Evolutionary conservation across 1,140 invertebrate genomes (phyloP).

Genomic region (Heliconius hewitsoni): DNA sequence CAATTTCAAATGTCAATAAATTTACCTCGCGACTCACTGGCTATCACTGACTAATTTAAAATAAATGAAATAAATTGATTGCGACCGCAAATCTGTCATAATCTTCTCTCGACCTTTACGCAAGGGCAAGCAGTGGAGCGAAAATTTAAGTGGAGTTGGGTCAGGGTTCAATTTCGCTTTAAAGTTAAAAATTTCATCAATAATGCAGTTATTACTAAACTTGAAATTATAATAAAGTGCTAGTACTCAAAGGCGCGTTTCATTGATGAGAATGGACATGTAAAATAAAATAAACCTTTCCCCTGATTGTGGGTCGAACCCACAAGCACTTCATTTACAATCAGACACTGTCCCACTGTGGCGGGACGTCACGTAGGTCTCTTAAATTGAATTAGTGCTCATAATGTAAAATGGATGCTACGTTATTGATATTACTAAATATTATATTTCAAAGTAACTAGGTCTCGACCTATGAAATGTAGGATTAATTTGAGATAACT

Average conservation of each 20-base stretch:
- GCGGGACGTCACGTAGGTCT: background rate
- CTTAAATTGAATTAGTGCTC: slow-evolving; percentile 3
- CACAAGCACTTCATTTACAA: background rate
- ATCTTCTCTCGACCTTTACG: slow-evolving; percentile 25
- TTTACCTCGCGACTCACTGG: background rate
- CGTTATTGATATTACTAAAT: slow-evolving; percentile 28
- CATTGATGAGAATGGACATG: background rate
- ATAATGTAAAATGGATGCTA: slow-evolving; percentile 12
- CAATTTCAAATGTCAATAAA: background rate
- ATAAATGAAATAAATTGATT: slow-evolving; percentile 33
- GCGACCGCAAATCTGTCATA: slow-evolving; percentile 36
- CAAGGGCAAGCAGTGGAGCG: slow-evolving; percentile 11
- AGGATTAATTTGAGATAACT: slow-evolving; percentile 37
- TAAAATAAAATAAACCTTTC: background rate
- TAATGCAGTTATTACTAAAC: background rate
- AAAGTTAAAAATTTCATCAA: background rate
- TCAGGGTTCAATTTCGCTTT: slow-evolving; percentile 19
- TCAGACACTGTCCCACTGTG: background rate
- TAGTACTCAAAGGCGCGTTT: no score
- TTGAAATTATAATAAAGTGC: background rate
- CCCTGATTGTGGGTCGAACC: background rate
- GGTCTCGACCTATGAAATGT: slow-evolving; percentile 39
- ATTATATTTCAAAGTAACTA: slow-evolving; percentile 36
- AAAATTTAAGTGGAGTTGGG: slow-evolving; percentile 16
- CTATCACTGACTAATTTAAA: slow-evolving; percentile 21